Percentiles rank a stretch among this genome's conserved stretches.
Conservation (phyloP, 1,140 invertebrate species). For the Oreohelix idahoensis region DNA sequence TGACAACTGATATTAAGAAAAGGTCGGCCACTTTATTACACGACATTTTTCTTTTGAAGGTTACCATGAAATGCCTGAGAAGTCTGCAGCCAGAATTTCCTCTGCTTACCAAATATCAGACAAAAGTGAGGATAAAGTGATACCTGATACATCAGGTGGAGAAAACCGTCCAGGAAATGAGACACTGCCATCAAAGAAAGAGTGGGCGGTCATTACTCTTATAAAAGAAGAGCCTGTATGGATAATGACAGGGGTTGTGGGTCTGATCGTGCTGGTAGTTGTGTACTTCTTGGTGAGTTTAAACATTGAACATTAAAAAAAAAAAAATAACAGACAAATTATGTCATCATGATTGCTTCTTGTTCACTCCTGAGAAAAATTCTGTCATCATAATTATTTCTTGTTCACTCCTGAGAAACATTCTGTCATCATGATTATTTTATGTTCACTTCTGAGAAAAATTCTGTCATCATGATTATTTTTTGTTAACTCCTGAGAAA, state of each 20-base stretch:
- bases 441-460: too few relatives aligned
- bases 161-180: neutral
- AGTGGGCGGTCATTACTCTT: neutral
- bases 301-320: too few relatives aligned
- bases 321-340: too few relatives aligned
- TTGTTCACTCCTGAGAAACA: too few relatives aligned
- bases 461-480: too few relatives aligned
- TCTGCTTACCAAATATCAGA: constrained; percentile 77
- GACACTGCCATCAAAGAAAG: neutral
- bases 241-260: neutral
- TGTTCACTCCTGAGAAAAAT: too few relatives aligned
- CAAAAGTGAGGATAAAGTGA: constrained; percentile 26
- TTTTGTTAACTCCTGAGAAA: too few relatives aligned
- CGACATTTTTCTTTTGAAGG: constrained; percentile 56
- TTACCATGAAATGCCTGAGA: constrained; percentile 86
- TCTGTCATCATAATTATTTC: too few relatives aligned
- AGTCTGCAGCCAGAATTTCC: constrained; percentile 65
- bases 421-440: too few relatives aligned
- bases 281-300: neutral
- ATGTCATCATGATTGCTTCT: too few relatives aligned
- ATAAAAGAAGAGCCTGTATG: neutral
- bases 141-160: neutral
- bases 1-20: too few relatives aligned
- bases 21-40: too few relatives aligned
- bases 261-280: neutral